Conservation (phyloP, 2,888 invertebrate genomes). For the Heteropelma amictum region DNA sequence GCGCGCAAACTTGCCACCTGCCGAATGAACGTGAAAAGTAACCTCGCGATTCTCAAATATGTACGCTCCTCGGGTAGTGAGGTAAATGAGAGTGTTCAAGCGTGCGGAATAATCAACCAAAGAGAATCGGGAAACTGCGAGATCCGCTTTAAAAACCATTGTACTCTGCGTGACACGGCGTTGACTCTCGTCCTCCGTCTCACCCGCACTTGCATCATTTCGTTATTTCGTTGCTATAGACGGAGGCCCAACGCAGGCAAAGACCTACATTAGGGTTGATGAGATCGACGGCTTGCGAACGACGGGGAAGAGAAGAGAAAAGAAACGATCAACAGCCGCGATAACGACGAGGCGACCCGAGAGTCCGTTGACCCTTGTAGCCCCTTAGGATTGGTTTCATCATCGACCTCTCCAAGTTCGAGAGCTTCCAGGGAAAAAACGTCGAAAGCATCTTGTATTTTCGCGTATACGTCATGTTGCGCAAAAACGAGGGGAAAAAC, state of each 20-base stretch:
- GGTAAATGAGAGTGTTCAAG: no score
- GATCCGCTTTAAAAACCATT: no score
- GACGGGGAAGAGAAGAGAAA: slow-evolving; percentile 3
- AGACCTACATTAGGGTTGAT: slow-evolving; percentile 24
- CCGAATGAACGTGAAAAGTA: slow-evolving; percentile 1
- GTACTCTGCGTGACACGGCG: no score
- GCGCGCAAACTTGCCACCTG: slow-evolving; percentile 26
- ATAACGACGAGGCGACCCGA: slow-evolving; percentile 23
- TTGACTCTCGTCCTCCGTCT: not conserved
- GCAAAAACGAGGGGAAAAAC: no score
- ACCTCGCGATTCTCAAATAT: no score
- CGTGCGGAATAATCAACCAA: slow-evolving; percentile 13
- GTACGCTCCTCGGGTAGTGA: no score
- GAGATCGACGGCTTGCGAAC: slow-evolving; percentile 27
- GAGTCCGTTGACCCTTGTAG: slow-evolving; percentile 66
- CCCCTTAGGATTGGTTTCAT: slow-evolving; percentile 68
- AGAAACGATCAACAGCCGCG: slow-evolving; percentile 5
- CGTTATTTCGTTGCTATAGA: not conserved
- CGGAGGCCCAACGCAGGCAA: slow-evolving; percentile 28
- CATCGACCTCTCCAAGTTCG: slow-evolving; percentile 57
- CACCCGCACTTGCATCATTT: not conserved
- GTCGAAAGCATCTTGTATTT: no score
- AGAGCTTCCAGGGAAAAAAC: no score
- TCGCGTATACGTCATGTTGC: no score
- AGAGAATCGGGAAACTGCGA: not conserved